Conservation (phyloP, 2,797 vertebrate species). For the Myotis daubentonii region DNA sequence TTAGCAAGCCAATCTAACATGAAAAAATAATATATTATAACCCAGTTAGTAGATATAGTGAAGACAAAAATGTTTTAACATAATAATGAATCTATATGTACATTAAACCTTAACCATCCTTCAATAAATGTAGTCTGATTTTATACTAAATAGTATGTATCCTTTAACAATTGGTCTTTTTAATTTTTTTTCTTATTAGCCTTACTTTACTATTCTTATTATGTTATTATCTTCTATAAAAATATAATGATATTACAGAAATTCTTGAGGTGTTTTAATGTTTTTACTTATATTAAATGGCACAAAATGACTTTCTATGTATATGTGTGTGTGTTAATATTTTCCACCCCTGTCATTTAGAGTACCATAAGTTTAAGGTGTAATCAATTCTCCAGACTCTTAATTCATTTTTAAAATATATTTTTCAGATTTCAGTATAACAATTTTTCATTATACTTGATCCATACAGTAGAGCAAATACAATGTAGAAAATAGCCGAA, state of each 20-base stretch:
- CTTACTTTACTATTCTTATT: neutral
- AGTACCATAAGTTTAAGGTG: neutral
- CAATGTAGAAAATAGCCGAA: neutral
- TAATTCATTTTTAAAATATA: neutral
- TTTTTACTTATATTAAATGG: neutral
- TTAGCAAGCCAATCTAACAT: neutral
- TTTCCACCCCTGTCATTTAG: neutral
- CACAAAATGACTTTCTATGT: neutral
- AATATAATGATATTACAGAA: neutral
- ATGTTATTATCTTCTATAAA: neutral
- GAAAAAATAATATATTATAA: neutral
- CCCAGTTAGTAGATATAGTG: neutral
- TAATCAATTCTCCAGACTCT: neutral
- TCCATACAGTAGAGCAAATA: neutral
- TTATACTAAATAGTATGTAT: neutral
- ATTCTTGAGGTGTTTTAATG: neutral
- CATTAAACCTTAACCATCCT: neutral
- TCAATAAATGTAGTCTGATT: neutral
- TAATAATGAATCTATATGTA: neutral
- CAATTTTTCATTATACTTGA: conserved; percentile 5
- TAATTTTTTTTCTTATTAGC: neutral
- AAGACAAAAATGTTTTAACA: neutral
- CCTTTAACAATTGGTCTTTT: neutral
- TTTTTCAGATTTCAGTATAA: neutral
- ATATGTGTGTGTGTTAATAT: neutral